These are phyloP conservation scores for Helicoverpa armigera DNA, from an alignment of 1,140 invertebrate genomes.

Conservation along the genomic window DNA sequence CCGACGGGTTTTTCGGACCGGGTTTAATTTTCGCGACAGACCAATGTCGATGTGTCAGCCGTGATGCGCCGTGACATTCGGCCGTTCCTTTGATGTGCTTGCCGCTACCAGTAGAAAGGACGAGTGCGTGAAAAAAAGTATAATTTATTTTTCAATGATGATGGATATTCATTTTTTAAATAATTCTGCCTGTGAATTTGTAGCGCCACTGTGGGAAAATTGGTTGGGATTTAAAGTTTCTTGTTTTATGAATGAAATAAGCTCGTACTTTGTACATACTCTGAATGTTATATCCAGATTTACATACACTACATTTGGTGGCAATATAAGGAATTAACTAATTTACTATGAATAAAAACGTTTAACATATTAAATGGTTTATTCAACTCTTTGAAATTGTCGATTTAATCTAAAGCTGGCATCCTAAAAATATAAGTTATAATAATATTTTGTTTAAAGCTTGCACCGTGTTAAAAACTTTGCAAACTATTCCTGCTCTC, in stretches of 20 bases:
- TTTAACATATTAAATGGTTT: too few relatives aligned
- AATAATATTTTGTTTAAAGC: constrained; percentile 20
- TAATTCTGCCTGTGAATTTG: neutral
- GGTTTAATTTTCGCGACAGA: constrained; percentile 72
- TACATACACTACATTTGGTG: too few relatives aligned
- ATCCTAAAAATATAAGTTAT: constrained; percentile 8
- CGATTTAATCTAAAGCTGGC: neutral
- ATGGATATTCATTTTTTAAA: constrained; percentile 20
- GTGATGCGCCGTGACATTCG: constrained; percentile 65
- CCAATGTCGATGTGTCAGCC: constrained; percentile 68
- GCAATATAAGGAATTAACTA: too few relatives aligned
- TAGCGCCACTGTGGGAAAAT: neutral
- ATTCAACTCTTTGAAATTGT: too few relatives aligned
- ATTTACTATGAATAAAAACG: too few relatives aligned
- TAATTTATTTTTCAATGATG: constrained; percentile 39
- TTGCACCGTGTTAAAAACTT: constrained; percentile 6
- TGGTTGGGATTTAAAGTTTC: neutral
- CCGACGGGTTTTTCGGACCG: constrained; percentile 57
- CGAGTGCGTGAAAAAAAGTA: constrained; percentile 26
- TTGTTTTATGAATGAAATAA: too few relatives aligned
- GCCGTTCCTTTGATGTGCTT: constrained; percentile 62
- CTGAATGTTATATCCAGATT: too few relatives aligned
- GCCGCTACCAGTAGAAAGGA: constrained; percentile 35
- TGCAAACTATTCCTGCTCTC: neutral
- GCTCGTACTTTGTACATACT: too few relatives aligned